Base-by-base conservation (phyloP, 2,113 vertebrate genomes). In the Amphiprion ocellaris region DNA sequence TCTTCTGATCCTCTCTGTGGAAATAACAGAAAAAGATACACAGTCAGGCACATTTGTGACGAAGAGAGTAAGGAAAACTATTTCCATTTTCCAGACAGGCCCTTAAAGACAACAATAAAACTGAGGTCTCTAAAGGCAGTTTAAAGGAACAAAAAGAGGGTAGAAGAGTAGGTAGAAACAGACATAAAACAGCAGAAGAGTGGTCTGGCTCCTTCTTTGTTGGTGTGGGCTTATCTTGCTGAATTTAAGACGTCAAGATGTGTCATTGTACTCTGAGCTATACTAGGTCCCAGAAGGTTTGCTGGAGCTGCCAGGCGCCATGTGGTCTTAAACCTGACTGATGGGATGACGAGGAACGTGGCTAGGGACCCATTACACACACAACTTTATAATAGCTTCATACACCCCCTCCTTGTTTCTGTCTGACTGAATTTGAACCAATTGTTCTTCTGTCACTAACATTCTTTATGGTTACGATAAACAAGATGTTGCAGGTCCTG, bases 1-100 rank as follows among this genome's bases (percentile, higher is more conserved):
- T 99, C 97, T 81, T 98, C 97, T 92, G 97, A 98, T 96, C 97
- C 97, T 95, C 98, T 97, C 97, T 99, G 93, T 72, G 91, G 83
- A 87, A 69, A 82, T 73, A 39, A 81, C 74, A 24, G 62, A 58
- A 67, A 66, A 23, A 73, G 10, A 47, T 37, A 37, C 33, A 37
- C 19, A 74, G 28, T 74, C 61, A 89, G 77, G 53, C 53, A 79
- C 24, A 54, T 68, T 15, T 19, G 61, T 79, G 64, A 66, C 85
- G 59, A 11, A 39, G 82, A 60, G 66, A 73, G 77, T 54, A 70
- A 49, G 14, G 72, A 26, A 69, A 67, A 83, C 44, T 19, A 72
- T 74, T 47, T 80, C 33, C 69, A 78, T 79, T 87, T 70, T 74
- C 63, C 33, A 73, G 63, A 73, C 49, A 47, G 71, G 61, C 23